Evolutionary conservation across 2,888 invertebrate genomes (phyloP).

Genomic region (Drosophila stalkeri): DNA sequence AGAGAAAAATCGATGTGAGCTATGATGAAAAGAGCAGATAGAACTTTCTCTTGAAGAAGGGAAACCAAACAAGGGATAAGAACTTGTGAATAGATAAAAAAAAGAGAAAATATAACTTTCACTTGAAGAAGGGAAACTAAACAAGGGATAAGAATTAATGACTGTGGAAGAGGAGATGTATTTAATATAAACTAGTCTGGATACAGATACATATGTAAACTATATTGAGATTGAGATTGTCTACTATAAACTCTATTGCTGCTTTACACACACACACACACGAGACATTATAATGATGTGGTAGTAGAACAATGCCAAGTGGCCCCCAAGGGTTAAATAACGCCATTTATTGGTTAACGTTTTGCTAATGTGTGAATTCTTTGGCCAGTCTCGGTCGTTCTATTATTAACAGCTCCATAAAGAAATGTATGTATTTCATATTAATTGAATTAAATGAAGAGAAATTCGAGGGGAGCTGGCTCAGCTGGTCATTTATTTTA

Average conservation of each 20-base stretch:
- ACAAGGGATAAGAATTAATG: too few species aligned
- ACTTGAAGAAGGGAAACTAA: too few species aligned
- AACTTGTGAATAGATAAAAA: background rate
- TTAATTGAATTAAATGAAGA: background rate
- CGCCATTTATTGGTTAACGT: background rate
- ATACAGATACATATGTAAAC: too few species aligned
- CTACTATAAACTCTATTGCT: too few species aligned
- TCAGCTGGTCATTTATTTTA: background rate
- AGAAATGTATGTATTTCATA: background rate
- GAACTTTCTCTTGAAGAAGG: background rate
- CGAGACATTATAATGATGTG: background rate
- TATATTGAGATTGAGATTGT: too few species aligned
- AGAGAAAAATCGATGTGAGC: background rate
- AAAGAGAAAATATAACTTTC: background rate
- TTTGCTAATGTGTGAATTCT: conserved; percentile 13
- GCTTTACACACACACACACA: too few species aligned
- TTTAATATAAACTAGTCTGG: too few species aligned
- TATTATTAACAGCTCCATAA: conserved; percentile 10
- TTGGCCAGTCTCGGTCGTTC: background rate
- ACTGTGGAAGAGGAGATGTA: too few species aligned
- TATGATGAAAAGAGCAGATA: background rate
- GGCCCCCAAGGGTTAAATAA: background rate
- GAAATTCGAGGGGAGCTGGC: conserved; percentile 7
- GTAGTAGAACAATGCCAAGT: background rate
- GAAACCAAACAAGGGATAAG: background rate